Percentiles rank a stretch among this genome's conserved stretches.
Conservation (phyloP, 1,140 invertebrate species). For the Brachionus paranguensis region DNA sequence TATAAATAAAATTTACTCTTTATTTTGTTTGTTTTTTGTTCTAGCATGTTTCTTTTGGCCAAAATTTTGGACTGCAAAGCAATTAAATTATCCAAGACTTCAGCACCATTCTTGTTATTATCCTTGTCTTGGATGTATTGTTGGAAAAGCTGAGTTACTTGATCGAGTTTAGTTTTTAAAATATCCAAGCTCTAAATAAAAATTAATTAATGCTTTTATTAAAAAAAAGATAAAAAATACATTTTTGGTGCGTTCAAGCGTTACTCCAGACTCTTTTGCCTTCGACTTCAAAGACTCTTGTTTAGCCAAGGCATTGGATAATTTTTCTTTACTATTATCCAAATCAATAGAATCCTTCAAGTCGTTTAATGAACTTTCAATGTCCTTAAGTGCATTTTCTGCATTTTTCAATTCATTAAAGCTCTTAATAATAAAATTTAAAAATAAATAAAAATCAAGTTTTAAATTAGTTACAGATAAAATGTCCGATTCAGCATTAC, state of each 20-base stretch:
- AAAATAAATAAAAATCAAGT: background rate
- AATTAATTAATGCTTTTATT: background rate
- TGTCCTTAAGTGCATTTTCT: background rate
- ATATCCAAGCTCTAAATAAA: background rate
- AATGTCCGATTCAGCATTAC: background rate
- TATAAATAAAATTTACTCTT: slow-evolving; percentile 2
- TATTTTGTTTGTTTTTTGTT: slow-evolving; percentile 6
- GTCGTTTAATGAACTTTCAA: slow-evolving; percentile 21
- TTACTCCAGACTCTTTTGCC: slow-evolving; percentile 32
- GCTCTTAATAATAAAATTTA: background rate
- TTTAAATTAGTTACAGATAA: background rate
- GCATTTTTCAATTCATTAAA: background rate
- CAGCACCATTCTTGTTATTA: slow-evolving; percentile 27
- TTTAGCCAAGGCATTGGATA: slow-evolving; percentile 5
- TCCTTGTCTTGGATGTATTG: slow-evolving; percentile 30
- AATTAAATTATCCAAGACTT: slow-evolving; percentile 19
- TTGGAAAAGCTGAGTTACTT: background rate
- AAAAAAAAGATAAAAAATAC: background rate
- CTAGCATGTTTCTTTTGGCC: slow-evolving; percentile 9
- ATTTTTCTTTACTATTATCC: slow-evolving; percentile 14
- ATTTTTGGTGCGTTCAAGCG: slow-evolving; percentile 21
- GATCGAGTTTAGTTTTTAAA: slow-evolving; percentile 8
- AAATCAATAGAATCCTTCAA: slow-evolving; percentile 28
- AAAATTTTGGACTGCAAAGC: slow-evolving; percentile 15
- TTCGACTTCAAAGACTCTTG: slow-evolving; percentile 38